Evolutionary conservation across 1,140 invertebrate species (phyloP).

Genomic region (Zaprionus capensis): DNA sequence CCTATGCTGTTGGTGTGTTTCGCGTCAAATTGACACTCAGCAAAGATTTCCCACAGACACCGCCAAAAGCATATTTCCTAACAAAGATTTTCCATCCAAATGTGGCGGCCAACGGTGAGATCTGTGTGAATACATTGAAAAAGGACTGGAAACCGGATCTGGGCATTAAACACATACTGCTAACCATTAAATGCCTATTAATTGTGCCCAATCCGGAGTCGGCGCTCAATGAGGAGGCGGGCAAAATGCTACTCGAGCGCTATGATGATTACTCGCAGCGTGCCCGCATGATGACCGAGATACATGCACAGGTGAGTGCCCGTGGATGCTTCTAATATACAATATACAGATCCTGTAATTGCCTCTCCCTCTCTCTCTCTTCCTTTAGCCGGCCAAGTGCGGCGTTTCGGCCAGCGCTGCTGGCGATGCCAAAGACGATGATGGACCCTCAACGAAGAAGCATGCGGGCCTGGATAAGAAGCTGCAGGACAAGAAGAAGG

Average conservation of each 20-base stretch:
- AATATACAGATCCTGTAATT: not conserved
- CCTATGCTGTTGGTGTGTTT: constrained; percentile 93
- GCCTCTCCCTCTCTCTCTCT: not conserved
- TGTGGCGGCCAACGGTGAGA: constrained; percentile 96
- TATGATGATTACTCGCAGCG: constrained; percentile 96
- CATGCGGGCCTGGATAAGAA: constrained; percentile 91
- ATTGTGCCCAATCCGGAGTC: constrained; percentile 98
- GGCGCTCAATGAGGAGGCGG: constrained; percentile 96
- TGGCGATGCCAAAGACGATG: constrained; percentile 84
- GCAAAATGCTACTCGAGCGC: constrained; percentile 94
- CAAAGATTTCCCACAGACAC: constrained; percentile 96
- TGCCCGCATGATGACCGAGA: constrained; percentile 97
- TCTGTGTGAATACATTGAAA: constrained; percentile 98
- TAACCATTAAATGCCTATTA: constrained; percentile 96
- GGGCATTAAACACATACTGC: constrained; percentile 97
- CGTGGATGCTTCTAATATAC: too few relatives aligned
- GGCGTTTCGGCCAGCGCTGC: constrained; percentile 30
- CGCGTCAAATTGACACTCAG: constrained; percentile 95
- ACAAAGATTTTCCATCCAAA: constrained; percentile 99
- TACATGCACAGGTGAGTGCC: constrained; percentile 89
- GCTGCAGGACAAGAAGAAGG: constrained; percentile 90
- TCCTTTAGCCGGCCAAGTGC: constrained; percentile 74
- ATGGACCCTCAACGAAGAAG: constrained; percentile 92
- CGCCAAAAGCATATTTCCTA: constrained; percentile 97
- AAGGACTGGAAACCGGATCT: constrained; percentile 98